Base-by-base conservation (phyloP, 37 sponge, comb jelly and placozoan species). In the Axinella damicornis region DNA sequence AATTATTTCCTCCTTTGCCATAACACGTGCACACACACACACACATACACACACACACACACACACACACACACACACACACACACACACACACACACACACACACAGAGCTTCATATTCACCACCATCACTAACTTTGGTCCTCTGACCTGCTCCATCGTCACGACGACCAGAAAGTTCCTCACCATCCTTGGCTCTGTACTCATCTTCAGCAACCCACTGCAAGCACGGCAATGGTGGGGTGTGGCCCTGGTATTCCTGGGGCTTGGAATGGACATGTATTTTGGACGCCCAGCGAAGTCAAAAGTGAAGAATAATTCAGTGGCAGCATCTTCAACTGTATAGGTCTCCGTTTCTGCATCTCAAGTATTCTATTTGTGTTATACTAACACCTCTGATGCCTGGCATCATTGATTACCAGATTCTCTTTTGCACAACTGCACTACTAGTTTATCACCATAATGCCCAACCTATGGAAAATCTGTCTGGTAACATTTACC, bases 121-220 rank as follows among this genome's bases (percentile, higher is more conserved):
- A 54, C 78, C 60, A 97, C 97, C 0, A 89, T 99, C 31, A 79
- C 92, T 0, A 68, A 77, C 33, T 96, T 95, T 83, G 98, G 99
- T 2, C 96, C 99, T 6, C 92, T 99, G 11, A 92, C 94, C 18
- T 91, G 94, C 35, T 95, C 99, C 81, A 82, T 99, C 57, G 81
- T 99, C 68, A 99, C 99, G 20, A 99, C 99, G 13, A 97, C 98
- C 20, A 61, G 99, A 24, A 99, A 99, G 64, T 99, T 99, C 94
- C 95, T 99, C 91, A 99, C 99, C 31, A 95, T 99, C 41, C 82
- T 99, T 35, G 92, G 75, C 17, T 97, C 98, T 36, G 95, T 99
- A 1, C 11, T 99, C 39, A 65, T 96, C 69, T 99, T 97, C 58
- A 87, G 91, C 13, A 91, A 99, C 82, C 68, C 89, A 17, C 85